Conservation (phyloP, 2,888 invertebrate genomes). For the Meteorus cinctellus region DNA sequence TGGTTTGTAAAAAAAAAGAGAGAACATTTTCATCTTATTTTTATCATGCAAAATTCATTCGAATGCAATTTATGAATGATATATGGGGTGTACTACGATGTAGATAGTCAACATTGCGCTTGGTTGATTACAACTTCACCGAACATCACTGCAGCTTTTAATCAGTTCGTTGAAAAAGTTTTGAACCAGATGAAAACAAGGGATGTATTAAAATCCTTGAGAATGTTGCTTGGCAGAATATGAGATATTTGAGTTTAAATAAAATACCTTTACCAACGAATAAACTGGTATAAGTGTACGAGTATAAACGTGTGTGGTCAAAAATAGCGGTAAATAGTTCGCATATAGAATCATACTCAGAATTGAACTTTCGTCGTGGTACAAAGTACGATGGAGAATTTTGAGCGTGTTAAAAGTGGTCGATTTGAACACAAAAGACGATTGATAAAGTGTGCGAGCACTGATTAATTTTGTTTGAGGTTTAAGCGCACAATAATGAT, state of each 20-base stretch:
- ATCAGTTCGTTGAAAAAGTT: slow-evolving; percentile 18
- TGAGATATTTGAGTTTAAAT: slow-evolving; percentile 35
- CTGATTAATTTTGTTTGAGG: slow-evolving; percentile 55
- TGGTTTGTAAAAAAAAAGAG: background rate
- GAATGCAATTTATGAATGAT: background rate
- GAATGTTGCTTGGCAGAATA: slow-evolving; percentile 59
- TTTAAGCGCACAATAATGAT: background rate
- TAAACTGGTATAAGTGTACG: background rate
- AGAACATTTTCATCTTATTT: background rate
- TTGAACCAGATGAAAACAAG: slow-evolving; percentile 19
- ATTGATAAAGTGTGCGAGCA: slow-evolving; percentile 57
- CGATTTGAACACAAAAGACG: slow-evolving; percentile 32
- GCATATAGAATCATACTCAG: background rate
- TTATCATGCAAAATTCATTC: background rate
- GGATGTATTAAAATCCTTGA: slow-evolving; percentile 45
- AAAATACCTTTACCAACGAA: background rate
- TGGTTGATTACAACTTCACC: background rate
- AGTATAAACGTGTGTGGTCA: too few relatives aligned
- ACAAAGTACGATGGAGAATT: slow-evolving; percentile 24
- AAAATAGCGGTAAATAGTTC: too few relatives aligned
- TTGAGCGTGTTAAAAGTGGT: slow-evolving; percentile 16
- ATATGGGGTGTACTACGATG: background rate
- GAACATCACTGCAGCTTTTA: slow-evolving; percentile 22
- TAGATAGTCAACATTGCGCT: slow-evolving; percentile 14
- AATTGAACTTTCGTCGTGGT: slow-evolving; percentile 1